Base-by-base conservation (phyloP, 1,140 invertebrate species). In the Tetramorium alpestre region DNA sequence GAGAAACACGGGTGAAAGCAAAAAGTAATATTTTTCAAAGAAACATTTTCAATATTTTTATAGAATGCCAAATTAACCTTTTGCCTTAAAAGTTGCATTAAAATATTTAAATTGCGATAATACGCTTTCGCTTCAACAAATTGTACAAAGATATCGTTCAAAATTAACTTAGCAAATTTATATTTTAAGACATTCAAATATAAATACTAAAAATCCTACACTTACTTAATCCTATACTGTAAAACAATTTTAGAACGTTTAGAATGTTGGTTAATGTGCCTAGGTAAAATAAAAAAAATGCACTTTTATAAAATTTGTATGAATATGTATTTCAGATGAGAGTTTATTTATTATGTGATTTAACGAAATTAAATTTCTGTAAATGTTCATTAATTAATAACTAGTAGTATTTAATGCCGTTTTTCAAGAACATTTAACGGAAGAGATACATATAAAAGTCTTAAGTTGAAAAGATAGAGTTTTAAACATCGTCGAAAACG, bases 401-500 rank as follows among this genome's bases (percentile, higher is more conserved):
- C 8, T 1, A 11, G 3, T 44, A 47, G 49, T 64, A 64, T 18
- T 44, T n/a, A 60, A 56, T 56, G 38, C 22, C 10, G 49, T 13
- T 78, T n/a, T 65, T 47, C 16, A 33, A 78, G 7, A 65, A 38
- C 2, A 77, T 77, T 77, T 28, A 64, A n/a, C 33, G 3, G 1
- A 64, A 64, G 6, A 69, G 6, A 69, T 67, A 25, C 28, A 51
- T 13, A 18, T 7, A 47, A 2, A 22, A 28, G 38, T 22, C 2
- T 18, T 0, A 11, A 22, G 0, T 60, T 22, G 2, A 3, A 13
- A 8, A 33, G 13, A 54, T 2, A 22, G 51, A 7, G 8, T 25
- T 81, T 85, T 87, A 89, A 60, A 88, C 69, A 62, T 93, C 90
- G 0, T 93, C 91, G n/a, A 93, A 93, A 0, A 93, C 13, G 8